A percentile compares a stretch with the other conserved stretches of the same genome.
Conservation (phyloP, 2,888 invertebrate species). For the Chymomyza amoena region DNA sequence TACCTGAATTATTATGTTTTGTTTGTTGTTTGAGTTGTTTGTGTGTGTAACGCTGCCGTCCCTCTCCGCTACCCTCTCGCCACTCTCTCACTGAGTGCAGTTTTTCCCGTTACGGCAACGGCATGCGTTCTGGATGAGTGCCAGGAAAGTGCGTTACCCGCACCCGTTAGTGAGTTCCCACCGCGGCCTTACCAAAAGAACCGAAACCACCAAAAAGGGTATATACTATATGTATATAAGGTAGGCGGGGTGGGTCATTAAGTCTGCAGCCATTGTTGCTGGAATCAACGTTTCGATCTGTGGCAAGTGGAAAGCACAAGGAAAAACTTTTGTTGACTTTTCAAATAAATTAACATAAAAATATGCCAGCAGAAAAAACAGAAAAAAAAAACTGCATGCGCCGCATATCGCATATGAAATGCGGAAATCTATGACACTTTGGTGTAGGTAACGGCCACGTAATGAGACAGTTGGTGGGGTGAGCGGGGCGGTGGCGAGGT, state of each 20-base stretch:
- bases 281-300: constrained; percentile 55
- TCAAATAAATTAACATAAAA: constrained; percentile 70
- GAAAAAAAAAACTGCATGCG: constrained; percentile 40
- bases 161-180: constrained; percentile 22
- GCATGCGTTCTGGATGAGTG: constrained; percentile 61
- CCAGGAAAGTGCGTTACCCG: constrained; percentile 57
- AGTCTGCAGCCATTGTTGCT: constrained; percentile 35
- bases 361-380: constrained; percentile 44
- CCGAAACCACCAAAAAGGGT: constrained; percentile 26
- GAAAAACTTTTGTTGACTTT: constrained; percentile 22
- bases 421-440: constrained; percentile 66
- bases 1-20: constrained; percentile 64
- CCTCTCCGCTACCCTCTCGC: constrained; percentile 23
- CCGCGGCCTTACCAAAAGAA: background rate
- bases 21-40: constrained; percentile 16
- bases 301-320: constrained; percentile 29
- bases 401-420: constrained; percentile 44
- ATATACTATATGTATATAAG: constrained; percentile 1
- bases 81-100: constrained; percentile 15
- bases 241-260: constrained; percentile 47
- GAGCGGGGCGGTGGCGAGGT: background rate
- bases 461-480: constrained; percentile 43
- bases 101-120: background rate
- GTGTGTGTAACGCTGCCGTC: constrained; percentile 16
- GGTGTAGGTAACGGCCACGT: constrained; percentile 22